Base-by-base conservation (phyloP, 2,888 invertebrate species). In the Empis livida region DNA sequence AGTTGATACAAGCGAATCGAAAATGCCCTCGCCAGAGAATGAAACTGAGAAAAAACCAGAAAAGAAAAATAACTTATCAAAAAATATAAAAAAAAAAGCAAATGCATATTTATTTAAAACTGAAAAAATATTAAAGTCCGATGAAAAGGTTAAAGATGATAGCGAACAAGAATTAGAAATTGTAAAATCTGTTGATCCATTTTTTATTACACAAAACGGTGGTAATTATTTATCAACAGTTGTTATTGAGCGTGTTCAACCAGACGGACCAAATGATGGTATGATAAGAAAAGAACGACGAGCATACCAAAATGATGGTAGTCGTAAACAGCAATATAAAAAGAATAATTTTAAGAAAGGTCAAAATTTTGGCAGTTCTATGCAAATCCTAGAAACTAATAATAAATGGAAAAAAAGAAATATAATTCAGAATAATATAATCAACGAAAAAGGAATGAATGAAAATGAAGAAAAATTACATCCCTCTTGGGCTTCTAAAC, bases 141-240 rank as follows among this genome's bases (percentile, higher is more conserved):
- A 38, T 15, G 11, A 41, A 15, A 16, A 23, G 4, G 11, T 11
- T 5, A 14, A 43, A 35, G 10, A 20, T 10, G 16, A 49, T 40
- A 47, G 9, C 30, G n/a, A 17, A 17, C 42, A 47, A 44, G 5
- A 30, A 27, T 37, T 30, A 11, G 50, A 49, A 8, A 53, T 48
- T 43, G 47, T n/a, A 41, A 30, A 41, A 16, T 20, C 10, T 3
- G 17, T 20, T 10, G 68, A 68, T 57, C 60, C 65, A 1, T 68
- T 68, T 50, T 68, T 68, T 45, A 59, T 68, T 13, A 68, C 68
- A 0, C 57, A 59, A 37, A 57, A 59, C 2, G 68, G 68, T 0
- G 62, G 65, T 27, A 63, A 61, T 44, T 68, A 68, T 54, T 20
- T 64, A 10, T 64, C 68, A 1, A 61, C 62, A 1, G 65, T 64